These are phyloP conservation scores for Drosophila emarginata DNA, from an alignment of 2,888 invertebrate genomes.

Conservation along the genomic window DNA sequence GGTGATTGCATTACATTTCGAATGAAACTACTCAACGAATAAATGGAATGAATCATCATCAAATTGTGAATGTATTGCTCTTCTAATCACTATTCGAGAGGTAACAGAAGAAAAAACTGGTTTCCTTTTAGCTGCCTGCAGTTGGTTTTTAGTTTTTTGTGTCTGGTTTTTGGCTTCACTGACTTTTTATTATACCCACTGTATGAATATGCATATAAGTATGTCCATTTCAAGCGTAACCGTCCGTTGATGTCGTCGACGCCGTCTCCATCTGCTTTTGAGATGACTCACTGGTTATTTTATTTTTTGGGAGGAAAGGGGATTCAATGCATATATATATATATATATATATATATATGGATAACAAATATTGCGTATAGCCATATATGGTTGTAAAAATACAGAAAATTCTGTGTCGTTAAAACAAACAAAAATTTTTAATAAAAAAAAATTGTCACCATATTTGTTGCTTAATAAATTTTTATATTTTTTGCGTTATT, in stretches of 20 bases:
- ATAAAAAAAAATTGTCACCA: conserved; percentile 65
- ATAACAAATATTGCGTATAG: conserved; percentile 59
- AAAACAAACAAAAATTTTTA: not conserved
- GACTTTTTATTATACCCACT: conserved; percentile 22
- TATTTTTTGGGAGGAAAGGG: conserved; percentile 24
- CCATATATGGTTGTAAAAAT: conserved; percentile 66
- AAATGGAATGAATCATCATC: conserved; percentile 20
- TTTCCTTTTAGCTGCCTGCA: conserved; percentile 45
- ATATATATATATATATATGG: conserved; percentile 23
- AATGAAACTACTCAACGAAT: conserved; percentile 36
- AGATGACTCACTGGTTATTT: conserved; percentile 52
- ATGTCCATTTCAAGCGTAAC: conserved; percentile 55
- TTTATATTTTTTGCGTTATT: conserved; percentile 21
- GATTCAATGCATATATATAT: no score
- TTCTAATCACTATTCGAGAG: conserved; percentile 46
- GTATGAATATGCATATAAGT: conserved; percentile 1
- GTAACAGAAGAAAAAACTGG: conserved; percentile 48
- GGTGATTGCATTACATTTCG: conserved; percentile 10
- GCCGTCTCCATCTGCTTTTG: conserved; percentile 13
- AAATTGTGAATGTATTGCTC: conserved; percentile 27
- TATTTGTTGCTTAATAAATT: conserved; percentile 74
- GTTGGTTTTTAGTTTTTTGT: conserved; percentile 25
- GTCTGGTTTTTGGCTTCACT: conserved; percentile 24
- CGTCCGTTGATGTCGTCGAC: conserved; percentile 7
- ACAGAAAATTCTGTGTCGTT: conserved; percentile 35